Evolutionary conservation across 2,797 vertebrate genomes (phyloP).

Genomic region (Enteromius anoplus): DNA sequence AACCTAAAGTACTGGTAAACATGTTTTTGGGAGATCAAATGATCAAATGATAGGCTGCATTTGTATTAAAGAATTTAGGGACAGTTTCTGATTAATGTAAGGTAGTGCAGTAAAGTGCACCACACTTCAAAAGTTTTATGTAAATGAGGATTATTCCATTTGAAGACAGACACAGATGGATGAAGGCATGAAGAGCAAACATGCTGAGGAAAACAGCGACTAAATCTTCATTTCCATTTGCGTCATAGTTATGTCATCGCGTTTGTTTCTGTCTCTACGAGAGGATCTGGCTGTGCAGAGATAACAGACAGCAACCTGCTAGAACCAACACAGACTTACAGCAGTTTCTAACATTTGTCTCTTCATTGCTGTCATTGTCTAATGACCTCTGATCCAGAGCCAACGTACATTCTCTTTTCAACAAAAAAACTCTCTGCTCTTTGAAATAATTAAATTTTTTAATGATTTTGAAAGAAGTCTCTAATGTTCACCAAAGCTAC

Average conservation of each 20-base stretch:
- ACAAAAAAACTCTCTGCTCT: neutral
- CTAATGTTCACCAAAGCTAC: neutral
- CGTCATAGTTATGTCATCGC: conserved; percentile 70
- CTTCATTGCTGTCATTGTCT: conserved; percentile 43
- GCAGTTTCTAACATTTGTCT: conserved; percentile 9
- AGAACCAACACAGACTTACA: conserved; percentile 25
- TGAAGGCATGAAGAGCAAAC: neutral
- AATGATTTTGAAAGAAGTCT: neutral
- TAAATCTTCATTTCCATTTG: conserved; percentile 65
- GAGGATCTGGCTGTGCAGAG: conserved; percentile 72
- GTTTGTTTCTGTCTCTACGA: conserved; percentile 72
- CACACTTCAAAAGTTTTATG: neutral
- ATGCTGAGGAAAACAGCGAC: conserved; percentile 4
- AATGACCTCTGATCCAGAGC: conserved; percentile 16
- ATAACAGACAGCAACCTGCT: conserved; percentile 71
- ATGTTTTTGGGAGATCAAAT: neutral
- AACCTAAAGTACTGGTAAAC: neutral
- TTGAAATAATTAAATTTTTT: neutral
- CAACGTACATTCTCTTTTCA: neutral
- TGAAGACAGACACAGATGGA: neutral
- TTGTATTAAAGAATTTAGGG: neutral
- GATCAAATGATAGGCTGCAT: neutral
- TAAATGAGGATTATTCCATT: neutral
- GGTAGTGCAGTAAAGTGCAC: neutral
- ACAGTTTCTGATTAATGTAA: neutral